Base-by-base conservation (phyloP, 1,140 invertebrate species). In the Diabrotica undecimpunctata region DNA sequence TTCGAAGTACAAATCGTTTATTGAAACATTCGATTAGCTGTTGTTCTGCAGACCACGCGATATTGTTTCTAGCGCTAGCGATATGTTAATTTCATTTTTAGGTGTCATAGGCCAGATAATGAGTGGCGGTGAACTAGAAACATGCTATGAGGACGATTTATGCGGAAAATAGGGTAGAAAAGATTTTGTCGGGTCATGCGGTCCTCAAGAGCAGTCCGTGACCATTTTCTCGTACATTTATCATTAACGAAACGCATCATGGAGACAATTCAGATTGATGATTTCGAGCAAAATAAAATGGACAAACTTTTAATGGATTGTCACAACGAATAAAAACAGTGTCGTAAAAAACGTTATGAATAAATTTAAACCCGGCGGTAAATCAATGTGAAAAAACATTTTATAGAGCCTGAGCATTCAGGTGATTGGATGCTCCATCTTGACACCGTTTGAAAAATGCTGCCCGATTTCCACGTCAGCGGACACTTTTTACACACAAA, bases 71-170 rank as follows among this genome's bases (percentile, higher is more conserved):
- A 53, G 12, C 52, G n/a, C 13, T 14, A n/a, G 12, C n/a, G 66
- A 74, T 57, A 56, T 56, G 36, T 25, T 71, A 5, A 70, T 70
- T 70, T 72, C 67, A 6, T 72, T 64, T 54, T 50, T 73, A 12
- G n/a, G n/a, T n/a, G n/a, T n/a, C n/a, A 75, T 80, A 59, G 78
- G 78, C 14, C 62, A 67, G 53, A 70, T 80, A 46, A 80, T 80
- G 78, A 61, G 62, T 51, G 77, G 74, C 7, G 77, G 76, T 69
- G 79, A 79, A 51, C 64, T 81, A 7, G 74, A 78, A 62, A 77
- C n/a, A 80, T 62, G 54, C 74, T 13, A 70, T 73, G 8, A 55
- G 25, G 46, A 65, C 38, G n/a, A 71, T 78, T 61, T 77, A 74
- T 70, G 77, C 73, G 4, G 41, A 64, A 61, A 71, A 70, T 60